Conservation (phyloP, 2,888 invertebrate species). For the Netelia inedita region DNA sequence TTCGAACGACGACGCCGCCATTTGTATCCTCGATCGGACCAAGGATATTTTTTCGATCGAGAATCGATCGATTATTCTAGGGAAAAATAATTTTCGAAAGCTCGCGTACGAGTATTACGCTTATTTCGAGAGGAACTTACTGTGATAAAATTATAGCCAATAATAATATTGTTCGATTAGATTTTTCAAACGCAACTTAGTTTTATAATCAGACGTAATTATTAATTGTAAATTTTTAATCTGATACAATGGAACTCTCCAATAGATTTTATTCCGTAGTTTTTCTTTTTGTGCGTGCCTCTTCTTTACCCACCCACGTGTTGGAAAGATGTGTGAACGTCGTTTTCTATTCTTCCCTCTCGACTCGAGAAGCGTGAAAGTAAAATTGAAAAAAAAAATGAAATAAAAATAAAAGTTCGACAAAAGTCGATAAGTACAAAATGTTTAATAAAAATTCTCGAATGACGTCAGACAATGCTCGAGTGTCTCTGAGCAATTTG, state of each 20-base stretch:
- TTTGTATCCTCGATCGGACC: too few species aligned
- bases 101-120: slow-evolving; percentile 31
- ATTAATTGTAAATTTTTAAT: slow-evolving; percentile 49
- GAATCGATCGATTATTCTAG: too few species aligned
- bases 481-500: slow-evolving; percentile 66
- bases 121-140: slow-evolving; percentile 45
- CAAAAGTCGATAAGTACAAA: background rate
- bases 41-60: too few species aligned
- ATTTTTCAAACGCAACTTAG: slow-evolving; percentile 15
- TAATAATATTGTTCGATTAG: slow-evolving; percentile 40
- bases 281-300: slow-evolving; percentile 47
- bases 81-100: slow-evolving; percentile 14
- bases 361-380: slow-evolving; percentile 38
- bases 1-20: background rate
- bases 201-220: slow-evolving; percentile 23
- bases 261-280: slow-evolving; percentile 21
- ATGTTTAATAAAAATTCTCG: slow-evolving; percentile 27
- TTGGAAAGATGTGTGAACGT: slow-evolving; percentile 83
- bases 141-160: slow-evolving; percentile 60
- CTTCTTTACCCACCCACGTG: slow-evolving; percentile 42
- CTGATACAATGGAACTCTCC: slow-evolving; percentile 17
- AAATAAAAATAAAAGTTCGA: slow-evolving; percentile 15
- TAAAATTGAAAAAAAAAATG: background rate
- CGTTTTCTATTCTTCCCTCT: slow-evolving; percentile 67
- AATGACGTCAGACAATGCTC: slow-evolving; percentile 18